These are phyloP conservation scores for Toxotes lorentzi DNA, from an alignment of 2,797 vertebrate species.

Conservation along the genomic window DNA sequence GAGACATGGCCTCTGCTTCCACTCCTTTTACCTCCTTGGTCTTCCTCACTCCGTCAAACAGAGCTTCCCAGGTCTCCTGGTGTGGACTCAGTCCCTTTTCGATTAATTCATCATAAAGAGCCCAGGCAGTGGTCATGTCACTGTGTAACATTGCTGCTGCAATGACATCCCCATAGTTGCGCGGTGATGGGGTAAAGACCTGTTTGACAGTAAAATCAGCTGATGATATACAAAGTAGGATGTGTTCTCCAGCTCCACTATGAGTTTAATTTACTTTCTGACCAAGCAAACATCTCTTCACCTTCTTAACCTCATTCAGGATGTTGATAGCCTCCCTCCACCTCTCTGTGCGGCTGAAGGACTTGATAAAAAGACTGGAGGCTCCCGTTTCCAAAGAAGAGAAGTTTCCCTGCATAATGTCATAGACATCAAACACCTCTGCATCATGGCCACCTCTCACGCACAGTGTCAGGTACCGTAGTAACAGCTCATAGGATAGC, in stretches of 20 bases:
- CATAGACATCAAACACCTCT: slow-evolving; percentile 90
- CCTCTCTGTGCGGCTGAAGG: slow-evolving; percentile 86
- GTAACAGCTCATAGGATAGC: slow-evolving; percentile 87
- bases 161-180: slow-evolving; percentile 89
- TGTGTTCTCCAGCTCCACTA: neutral
- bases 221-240: neutral
- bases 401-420: slow-evolving; percentile 90
- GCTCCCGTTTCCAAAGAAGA: slow-evolving; percentile 88
- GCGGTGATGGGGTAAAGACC: slow-evolving; percentile 82
- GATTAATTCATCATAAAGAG: slow-evolving; percentile 88
- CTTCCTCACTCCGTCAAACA: slow-evolving; percentile 84
- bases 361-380: slow-evolving; percentile 89
- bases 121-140: slow-evolving; percentile 85
- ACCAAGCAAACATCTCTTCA: slow-evolving; percentile 7
- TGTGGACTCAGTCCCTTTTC: slow-evolving; percentile 81
- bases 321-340: slow-evolving; percentile 89
- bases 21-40: slow-evolving; percentile 39
- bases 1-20: neutral
- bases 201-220: slow-evolving; percentile 37
- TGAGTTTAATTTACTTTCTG: neutral
- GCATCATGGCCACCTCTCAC: slow-evolving; percentile 82
- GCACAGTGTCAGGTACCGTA: slow-evolving; percentile 91
- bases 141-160: slow-evolving; percentile 85
- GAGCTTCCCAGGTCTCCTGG: slow-evolving; percentile 84
- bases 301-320: slow-evolving; percentile 88